These are phyloP conservation scores for Phasianus colchicus DNA, from an alignment of 2,113 vertebrate genomes.

Conservation along the genomic window DNA sequence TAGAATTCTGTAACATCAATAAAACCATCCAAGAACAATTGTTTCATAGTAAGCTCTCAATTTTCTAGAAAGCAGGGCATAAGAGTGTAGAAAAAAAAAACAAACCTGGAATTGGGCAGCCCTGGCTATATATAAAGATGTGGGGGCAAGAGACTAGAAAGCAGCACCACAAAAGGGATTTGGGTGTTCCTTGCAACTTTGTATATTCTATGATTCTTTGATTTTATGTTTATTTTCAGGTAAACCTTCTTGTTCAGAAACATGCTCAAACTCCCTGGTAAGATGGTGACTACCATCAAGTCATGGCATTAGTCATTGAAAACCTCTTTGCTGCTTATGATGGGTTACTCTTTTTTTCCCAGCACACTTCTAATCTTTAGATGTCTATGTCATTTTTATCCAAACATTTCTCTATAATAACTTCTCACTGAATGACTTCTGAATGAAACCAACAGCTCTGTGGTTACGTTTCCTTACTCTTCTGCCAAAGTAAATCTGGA, in stretches of 20 bases:
- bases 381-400: background rate
- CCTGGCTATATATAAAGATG: background rate
- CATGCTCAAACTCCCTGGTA: background rate
- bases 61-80: background rate
- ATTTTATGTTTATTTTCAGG: constrained; percentile 13
- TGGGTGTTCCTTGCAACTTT: background rate
- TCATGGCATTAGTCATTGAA: background rate
- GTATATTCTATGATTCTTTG: background rate
- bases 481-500: background rate
- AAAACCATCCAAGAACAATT: background rate
- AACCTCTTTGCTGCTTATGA: background rate
- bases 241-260: background rate
- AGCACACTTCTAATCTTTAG: background rate
- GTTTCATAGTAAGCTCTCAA: background rate
- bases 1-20: background rate
- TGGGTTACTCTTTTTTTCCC: background rate
- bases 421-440: background rate
- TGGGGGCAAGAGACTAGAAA: background rate
- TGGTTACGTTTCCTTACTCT: background rate
- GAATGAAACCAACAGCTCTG: background rate
- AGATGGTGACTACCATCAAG: background rate
- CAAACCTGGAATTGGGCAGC: background rate
- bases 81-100: background rate
- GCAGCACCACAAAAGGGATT: background rate
- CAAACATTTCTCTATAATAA: background rate